phyloP scores from a whole-genome alignment of 1,140 invertebrate species.

The Physella acuta region DNA sequence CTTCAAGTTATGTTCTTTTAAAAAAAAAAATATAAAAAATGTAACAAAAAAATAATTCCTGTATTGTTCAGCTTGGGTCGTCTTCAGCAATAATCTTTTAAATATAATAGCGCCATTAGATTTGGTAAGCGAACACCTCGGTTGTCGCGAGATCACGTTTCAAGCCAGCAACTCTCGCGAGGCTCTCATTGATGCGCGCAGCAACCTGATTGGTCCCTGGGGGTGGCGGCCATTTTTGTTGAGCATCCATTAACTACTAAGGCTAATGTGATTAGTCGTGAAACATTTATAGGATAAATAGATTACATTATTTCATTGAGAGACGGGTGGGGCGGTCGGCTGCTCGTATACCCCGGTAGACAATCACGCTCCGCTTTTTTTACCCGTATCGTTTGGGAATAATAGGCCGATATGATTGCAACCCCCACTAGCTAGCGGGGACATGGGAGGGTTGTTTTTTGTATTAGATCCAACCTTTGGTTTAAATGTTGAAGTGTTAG shows the following conservation, averaged over 20 bases:
- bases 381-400: slow-evolving; percentile 7
- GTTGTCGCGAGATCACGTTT: slow-evolving; percentile 10
- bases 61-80: no score
- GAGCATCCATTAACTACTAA: slow-evolving; percentile 26
- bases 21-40: no score
- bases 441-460: no score
- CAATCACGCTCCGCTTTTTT: slow-evolving; percentile 4
- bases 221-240: slow-evolving; percentile 19
- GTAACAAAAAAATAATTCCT: no score
- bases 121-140: neutral
- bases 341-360: neutral
- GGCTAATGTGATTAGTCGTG: slow-evolving; percentile 27
- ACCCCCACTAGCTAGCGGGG: no score
- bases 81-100: neutral
- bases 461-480: no score
- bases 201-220: slow-evolving; percentile 17
- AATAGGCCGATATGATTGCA: slow-evolving; percentile 1
- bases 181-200: slow-evolving; percentile 9
- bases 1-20: no score
- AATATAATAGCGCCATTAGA: slow-evolving; percentile 1
- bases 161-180: slow-evolving; percentile 4
- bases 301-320: slow-evolving; percentile 26
- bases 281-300: slow-evolving; percentile 29
- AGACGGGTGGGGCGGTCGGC: neutral
- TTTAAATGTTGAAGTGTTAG: no score